Evolutionary conservation across 1,140 invertebrate species (phyloP).

Genomic region (Spodoptera litura): DNA sequence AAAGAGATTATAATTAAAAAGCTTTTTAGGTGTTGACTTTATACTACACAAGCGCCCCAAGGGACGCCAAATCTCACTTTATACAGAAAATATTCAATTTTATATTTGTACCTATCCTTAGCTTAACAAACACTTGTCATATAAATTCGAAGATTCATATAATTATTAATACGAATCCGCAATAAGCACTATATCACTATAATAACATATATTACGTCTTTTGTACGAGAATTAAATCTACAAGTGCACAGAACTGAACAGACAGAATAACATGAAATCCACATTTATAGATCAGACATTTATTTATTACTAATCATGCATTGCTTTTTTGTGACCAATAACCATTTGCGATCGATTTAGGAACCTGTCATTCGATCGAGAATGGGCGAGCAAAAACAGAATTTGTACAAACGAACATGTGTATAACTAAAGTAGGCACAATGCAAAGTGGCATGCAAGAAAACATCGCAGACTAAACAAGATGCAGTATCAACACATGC

Average conservation of each 20-base stretch:
- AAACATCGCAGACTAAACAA: neutral
- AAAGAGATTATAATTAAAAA: no score
- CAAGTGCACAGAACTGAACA: constrained; percentile 36
- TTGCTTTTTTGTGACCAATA: neutral
- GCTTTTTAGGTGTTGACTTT: no score
- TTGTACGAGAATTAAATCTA: constrained; percentile 44
- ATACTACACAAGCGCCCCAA: no score
- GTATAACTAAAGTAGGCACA: neutral
- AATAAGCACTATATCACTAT: constrained; percentile 26
- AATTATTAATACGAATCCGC: constrained; percentile 32
- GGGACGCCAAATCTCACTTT: neutral
- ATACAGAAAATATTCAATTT: neutral
- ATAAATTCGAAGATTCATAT: constrained; percentile 36
- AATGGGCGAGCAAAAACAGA: neutral
- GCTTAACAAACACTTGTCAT: constrained; percentile 13
- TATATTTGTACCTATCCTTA: neutral
- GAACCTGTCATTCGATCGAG: neutral
- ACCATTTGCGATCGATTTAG: neutral
- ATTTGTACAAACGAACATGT: no score
- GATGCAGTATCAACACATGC: constrained; percentile 2
- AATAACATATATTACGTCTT: constrained; percentile 40
- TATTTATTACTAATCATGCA: constrained; percentile 32
- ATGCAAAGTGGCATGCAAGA: neutral
- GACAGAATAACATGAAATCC: constrained; percentile 44
- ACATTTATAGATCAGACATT: constrained; percentile 3